Evolutionary conservation across 2,113 vertebrate species (phyloP).

Genomic region (Corvus hawaiiensis): DNA sequence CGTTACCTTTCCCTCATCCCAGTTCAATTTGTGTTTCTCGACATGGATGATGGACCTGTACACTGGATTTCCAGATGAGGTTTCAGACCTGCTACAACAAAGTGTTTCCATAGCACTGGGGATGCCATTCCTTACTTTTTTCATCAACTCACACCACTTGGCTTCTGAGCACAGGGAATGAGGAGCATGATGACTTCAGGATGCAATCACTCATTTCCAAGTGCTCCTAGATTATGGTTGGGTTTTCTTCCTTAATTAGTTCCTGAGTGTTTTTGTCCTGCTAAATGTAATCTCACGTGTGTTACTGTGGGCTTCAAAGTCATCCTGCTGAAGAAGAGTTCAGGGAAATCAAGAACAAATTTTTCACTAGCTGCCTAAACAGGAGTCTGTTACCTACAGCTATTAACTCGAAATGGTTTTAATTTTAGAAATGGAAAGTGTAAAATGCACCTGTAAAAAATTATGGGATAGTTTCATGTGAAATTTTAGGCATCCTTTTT

Average conservation of each 20-base stretch:
- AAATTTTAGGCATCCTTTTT: background rate
- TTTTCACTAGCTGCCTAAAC: background rate
- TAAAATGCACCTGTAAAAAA: background rate
- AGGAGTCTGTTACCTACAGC: background rate
- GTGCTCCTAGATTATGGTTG: background rate
- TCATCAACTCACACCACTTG: background rate
- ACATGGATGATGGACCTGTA: background rate
- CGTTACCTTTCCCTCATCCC: background rate
- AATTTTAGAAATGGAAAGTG: background rate
- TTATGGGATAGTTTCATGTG: background rate
- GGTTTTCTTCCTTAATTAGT: background rate
- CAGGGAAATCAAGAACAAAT: background rate
- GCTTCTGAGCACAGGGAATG: background rate
- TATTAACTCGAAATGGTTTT: background rate
- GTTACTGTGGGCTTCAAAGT: background rate
- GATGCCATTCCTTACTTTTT: background rate
- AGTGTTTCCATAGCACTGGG: background rate
- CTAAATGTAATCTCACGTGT: background rate
- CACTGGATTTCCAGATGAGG: background rate
- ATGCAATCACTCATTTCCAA: background rate
- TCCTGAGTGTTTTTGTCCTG: background rate
- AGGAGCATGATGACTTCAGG: background rate
- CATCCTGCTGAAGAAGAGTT: background rate
- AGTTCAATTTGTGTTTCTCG: background rate
- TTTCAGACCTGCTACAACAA: background rate